phyloP scores from a whole-genome alignment of 2,113 vertebrate species.

The Motacilla tschutschensis region DNA sequence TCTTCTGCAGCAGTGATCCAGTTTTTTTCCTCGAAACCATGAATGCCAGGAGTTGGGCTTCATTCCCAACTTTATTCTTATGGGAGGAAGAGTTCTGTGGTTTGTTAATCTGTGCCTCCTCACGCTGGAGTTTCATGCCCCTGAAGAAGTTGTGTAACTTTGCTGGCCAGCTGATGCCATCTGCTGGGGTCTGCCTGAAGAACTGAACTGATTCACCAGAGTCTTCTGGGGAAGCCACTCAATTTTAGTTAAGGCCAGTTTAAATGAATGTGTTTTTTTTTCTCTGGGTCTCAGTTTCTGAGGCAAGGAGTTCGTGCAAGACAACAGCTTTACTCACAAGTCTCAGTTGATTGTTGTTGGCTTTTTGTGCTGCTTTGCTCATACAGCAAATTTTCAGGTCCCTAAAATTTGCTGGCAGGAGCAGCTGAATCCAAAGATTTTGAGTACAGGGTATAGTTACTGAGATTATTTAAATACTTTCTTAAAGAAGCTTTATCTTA shows the following conservation, averaged over 20 bases:
- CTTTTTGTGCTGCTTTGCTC: not conserved
- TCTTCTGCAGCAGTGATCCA: not conserved
- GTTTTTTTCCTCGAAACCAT: not conserved
- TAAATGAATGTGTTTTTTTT: not conserved
- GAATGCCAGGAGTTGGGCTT: not conserved
- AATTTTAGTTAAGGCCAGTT: not conserved
- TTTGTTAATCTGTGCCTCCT: not conserved
- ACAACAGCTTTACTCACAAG: not conserved
- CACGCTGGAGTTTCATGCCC: not conserved
- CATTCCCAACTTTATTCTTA: not conserved
- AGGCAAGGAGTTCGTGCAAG: not conserved
- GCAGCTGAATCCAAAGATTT: not conserved
- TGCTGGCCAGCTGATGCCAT: slow-evolving; percentile 38
- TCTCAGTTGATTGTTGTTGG: not conserved
- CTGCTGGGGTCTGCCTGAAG: slow-evolving; percentile 35
- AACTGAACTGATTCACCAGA: not conserved
- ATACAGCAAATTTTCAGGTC: not conserved
- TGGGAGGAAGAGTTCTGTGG: not conserved
- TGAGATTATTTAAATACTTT: not conserved
- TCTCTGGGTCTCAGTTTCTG: not conserved
- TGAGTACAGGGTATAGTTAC: not conserved
- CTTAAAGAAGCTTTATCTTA: not conserved
- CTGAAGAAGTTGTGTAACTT: not conserved
- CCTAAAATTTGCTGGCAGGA: not conserved
- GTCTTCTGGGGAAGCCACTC: not conserved